Evolutionary conservation across 2,888 invertebrate species (phyloP), one percentile per base, ranked within the genome.

Genomic region (Aporophyla nigra): DNA sequence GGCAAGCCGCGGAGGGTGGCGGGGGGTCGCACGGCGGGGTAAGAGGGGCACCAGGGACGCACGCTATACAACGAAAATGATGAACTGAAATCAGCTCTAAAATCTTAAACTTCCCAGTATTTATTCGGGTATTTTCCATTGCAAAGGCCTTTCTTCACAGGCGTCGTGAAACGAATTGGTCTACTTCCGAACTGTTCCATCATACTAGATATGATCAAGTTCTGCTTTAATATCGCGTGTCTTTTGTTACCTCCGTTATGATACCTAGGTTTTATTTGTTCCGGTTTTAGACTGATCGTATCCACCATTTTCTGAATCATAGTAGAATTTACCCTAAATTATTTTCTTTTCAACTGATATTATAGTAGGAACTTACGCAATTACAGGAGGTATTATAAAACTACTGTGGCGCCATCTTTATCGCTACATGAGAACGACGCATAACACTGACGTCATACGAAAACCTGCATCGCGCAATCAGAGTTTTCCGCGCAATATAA

Each of bases 161-260:
- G 2, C 5, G n/a, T 71, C 46, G 24, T 49, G 12, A 67, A 51
- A 62, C 5, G 10, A 67, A 73, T 54, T 43, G 58, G 12, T 63
- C 3, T 68, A 53, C 49, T 80, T 79, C 58, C 74, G 67, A 54
- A 33, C 49, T 12, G 16, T 5, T 74, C 40, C 80, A 80, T 80
- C 68, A 75, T 61, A 33, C 40, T 21, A 75, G 79, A 79, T 79
- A 75, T 65, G 33, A 69, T 80, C 79, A 16, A 1, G 10, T 10
- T 75, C 3, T 54, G 54, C 33, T 59, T 54, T 49, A 65, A 43
- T 7, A 65, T 75, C 58, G 75, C 79, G 75, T 79, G 79, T 67
- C 63, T 77, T 27, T 66, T 51, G 43, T 79, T 3, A 10, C 51
- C 71, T 33, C 51, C 27, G 9, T 33, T 51, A 51, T 56, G 51